These are phyloP conservation scores for Lamproptera curius DNA, from an alignment of 2,888 invertebrate species.

Conservation along the genomic window DNA sequence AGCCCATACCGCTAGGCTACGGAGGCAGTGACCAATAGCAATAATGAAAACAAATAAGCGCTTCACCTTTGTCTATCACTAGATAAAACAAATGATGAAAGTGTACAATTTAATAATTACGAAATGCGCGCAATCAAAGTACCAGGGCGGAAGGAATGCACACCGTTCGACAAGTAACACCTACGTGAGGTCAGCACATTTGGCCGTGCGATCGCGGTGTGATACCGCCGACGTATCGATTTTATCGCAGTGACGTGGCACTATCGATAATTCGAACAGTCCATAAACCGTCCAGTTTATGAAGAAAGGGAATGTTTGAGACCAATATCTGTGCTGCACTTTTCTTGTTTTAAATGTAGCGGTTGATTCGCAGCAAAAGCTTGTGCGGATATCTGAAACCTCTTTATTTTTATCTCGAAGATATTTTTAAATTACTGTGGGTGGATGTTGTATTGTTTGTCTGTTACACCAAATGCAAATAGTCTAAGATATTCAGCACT, in stretches of 20 bases:
- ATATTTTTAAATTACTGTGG: background rate
- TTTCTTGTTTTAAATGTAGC: background rate
- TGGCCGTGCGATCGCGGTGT: constrained; percentile 68
- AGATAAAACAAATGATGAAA: no score
- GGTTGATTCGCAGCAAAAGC: no score
- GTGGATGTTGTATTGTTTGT: no score
- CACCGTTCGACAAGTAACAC: constrained; percentile 57
- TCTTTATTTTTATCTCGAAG: background rate
- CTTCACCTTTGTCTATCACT: no score
- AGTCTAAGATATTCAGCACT: no score
- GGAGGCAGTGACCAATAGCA: no score
- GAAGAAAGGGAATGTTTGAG: constrained; percentile 57
- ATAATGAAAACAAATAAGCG: no score
- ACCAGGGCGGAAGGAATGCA: constrained; percentile 40
- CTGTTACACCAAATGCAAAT: no score
- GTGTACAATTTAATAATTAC: no score
- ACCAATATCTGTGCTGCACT: constrained; percentile 34
- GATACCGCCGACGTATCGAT: constrained; percentile 71
- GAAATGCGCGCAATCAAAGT: constrained; percentile 46
- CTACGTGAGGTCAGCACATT: constrained; percentile 71
- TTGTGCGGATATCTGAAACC: background rate
- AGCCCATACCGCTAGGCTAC: no score
- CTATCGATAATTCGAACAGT: constrained; percentile 60
- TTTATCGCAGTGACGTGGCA: constrained; percentile 67
- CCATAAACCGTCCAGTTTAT: constrained; percentile 58